These are phyloP conservation scores for Macropis europaea DNA, from an alignment of 2,888 invertebrate species.

Conservation along the genomic window DNA sequence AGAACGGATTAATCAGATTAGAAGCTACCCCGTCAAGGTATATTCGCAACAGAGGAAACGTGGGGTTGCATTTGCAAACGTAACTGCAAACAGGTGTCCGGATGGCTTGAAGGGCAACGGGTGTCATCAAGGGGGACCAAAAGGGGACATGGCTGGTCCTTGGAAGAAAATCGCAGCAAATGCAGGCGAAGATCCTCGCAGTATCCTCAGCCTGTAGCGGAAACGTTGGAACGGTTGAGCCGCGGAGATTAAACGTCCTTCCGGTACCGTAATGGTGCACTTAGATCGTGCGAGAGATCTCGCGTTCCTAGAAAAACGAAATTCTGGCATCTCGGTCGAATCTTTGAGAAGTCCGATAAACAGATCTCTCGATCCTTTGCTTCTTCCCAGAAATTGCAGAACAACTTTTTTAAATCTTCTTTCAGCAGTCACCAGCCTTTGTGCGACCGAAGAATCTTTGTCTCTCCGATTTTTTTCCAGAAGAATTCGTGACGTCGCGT, in stretches of 20 bases:
- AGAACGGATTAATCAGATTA: too few species aligned
- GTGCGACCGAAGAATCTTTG: too few species aligned
- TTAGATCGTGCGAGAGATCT: conserved; percentile 46
- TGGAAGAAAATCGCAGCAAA: conserved; percentile 38
- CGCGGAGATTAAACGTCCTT: conserved; percentile 64
- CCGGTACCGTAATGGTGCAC: conserved; percentile 60
- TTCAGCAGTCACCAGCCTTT: too few species aligned
- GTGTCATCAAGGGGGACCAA: conserved; percentile 21
- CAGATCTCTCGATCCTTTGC: too few species aligned
- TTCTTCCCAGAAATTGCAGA: too few species aligned
- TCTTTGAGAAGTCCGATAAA: too few species aligned
- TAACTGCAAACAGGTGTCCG: conserved; percentile 41
- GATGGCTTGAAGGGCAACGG: conserved; percentile 2
- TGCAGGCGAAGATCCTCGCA: conserved; percentile 30
- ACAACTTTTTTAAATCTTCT: too few species aligned
- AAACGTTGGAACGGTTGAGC: conserved; percentile 56
- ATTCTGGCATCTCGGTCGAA: too few species aligned
- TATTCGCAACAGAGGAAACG: background rate
- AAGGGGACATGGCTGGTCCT: background rate
- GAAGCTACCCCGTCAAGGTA: background rate
- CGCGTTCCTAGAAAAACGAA: background rate
- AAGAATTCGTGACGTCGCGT: background rate
- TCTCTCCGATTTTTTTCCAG: too few species aligned
- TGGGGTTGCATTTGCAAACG: conserved; percentile 21
- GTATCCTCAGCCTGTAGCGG: conserved; percentile 27